These are phyloP conservation scores for Passer montanus DNA, from an alignment of 2,113 vertebrate species.

Conservation along the genomic window DNA sequence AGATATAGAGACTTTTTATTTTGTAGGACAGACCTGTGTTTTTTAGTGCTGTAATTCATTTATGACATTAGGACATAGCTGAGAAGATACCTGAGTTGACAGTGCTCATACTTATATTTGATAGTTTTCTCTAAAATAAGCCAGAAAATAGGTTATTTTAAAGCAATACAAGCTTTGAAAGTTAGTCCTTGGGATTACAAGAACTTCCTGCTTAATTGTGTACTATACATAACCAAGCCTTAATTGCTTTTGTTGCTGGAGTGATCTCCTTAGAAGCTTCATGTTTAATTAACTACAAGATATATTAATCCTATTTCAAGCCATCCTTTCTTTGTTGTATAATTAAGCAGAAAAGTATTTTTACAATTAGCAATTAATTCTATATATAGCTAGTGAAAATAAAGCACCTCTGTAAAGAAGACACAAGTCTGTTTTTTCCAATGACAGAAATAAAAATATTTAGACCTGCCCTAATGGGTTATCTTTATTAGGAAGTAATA, in stretches of 20 bases:
- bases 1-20: background rate
- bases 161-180: slow-evolving; percentile 30
- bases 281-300: slow-evolving; percentile 65
- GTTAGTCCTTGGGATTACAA: slow-evolving; percentile 41
- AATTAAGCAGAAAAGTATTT: slow-evolving; percentile 66
- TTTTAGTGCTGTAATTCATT: background rate
- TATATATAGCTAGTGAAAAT: background rate
- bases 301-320: slow-evolving; percentile 64
- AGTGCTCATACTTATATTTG: background rate
- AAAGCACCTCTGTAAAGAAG: background rate
- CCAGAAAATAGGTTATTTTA: background rate
- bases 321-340: slow-evolving; percentile 50
- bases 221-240: slow-evolving; percentile 40
- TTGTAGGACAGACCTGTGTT: fast-evolving
- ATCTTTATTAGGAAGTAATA: background rate
- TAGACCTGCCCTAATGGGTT: background rate
- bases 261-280: slow-evolving; percentile 58
- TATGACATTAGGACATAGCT: background rate
- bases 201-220: slow-evolving; percentile 54
- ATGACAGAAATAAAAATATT: background rate
- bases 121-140: slow-evolving; percentile 6
- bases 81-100: background rate
- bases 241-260: slow-evolving; percentile 68
- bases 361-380: slow-evolving; percentile 18
- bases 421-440: background rate